Evolutionary conservation across 2,888 invertebrate species (phyloP), one percentile per base, ranked within the genome.

Genomic region (Achlya flavicornis): DNA sequence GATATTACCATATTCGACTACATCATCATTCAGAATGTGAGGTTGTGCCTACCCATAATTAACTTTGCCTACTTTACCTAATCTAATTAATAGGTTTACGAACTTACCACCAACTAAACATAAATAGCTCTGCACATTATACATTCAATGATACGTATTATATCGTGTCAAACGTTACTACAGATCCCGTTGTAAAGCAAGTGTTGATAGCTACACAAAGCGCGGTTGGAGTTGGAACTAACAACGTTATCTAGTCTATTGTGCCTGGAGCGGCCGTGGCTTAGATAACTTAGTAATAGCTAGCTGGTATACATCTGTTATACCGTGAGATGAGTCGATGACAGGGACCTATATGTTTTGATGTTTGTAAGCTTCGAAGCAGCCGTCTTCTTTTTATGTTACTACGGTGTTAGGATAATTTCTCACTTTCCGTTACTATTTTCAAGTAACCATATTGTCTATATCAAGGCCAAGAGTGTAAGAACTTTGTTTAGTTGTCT

Each of bases 181-280:
- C 2, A 41, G 41, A 41, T 41, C 12, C 41, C n/a, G 43, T 43
- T 43, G 12, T 46, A 46, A 14, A 46, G 46, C 46, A 46, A n/a
- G 46, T 46, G n/a, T 46, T 46, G 46, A 46, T 46, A 46, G 60
- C 53, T 53, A 68, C 63, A 71, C 64, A 66, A 68, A 67, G 67
- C 70, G 71, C 59, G 57, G 43, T 63, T 68, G 59, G 61, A 69
- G 43, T 63, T 68, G 59, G 61, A 69, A 64, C 64, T 46, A 64
- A 46, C 48, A 63, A 64, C 64, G 70, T 76, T 82, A 82, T 80
- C 79, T 79, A 63, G 43, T 63, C 61, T 10, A 73, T 76, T 79
- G 76, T 80, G 72, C 8, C 53, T 65, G 59, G 63, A 62, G 65
- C 72, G 80, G 70, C 80, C 81, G 70, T 82, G 83, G 80, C 83